A percentile compares a stretch with the other conserved stretches of the same genome.
These are phyloP conservation scores for Oncorhynchus nerka DNA, from an alignment of 2,113 vertebrate species.

Conservation along the genomic window DNA sequence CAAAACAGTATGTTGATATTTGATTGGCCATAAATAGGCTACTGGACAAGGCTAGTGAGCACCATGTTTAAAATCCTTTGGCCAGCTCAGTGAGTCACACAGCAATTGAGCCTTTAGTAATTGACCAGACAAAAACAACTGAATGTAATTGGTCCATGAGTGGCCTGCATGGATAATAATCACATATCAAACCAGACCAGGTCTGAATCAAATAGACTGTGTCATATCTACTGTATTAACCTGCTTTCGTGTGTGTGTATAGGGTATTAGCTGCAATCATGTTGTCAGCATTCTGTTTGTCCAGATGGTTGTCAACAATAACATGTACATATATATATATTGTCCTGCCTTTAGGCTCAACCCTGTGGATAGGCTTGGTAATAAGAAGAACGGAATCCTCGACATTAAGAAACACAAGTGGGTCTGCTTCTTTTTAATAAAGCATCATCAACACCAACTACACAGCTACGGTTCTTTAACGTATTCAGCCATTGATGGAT, in stretches of 20 bases:
- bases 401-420: constrained; percentile 76
- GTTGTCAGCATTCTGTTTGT: neutral
- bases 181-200: no score
- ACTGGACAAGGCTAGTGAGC: no score
- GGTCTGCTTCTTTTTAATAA: constrained; percentile 16
- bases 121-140: neutral
- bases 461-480: neutral
- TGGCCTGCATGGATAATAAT: no score
- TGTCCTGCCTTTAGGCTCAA: constrained; percentile 58
- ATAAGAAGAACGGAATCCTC: constrained; percentile 72
- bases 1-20: no score
- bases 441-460: neutral
- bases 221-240: no score
- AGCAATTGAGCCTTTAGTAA: neutral
- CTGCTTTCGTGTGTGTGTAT: no score
- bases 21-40: no score
- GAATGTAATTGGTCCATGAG: neutral
- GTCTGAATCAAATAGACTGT: no score
- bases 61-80: neutral
- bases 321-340: neutral
- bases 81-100: neutral
- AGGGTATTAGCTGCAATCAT: no score
- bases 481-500: no score
- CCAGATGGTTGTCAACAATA: neutral
- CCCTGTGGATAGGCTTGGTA: constrained; percentile 76